Base-by-base conservation (phyloP, 2,888 invertebrate genomes). In the Hyppa rectilinea region DNA sequence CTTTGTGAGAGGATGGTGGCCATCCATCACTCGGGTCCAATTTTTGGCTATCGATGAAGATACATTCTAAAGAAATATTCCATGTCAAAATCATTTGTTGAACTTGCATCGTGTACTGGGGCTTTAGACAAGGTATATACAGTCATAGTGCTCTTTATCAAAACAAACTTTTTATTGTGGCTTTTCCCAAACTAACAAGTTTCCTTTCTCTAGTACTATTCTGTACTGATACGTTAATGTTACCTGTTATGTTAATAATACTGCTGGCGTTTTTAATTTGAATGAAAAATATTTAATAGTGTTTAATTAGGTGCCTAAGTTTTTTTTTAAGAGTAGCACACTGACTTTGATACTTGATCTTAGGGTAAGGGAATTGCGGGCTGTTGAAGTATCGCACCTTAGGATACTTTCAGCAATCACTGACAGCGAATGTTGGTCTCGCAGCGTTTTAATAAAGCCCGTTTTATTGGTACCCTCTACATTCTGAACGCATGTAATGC, bases 211-310 rank as follows among this genome's bases (percentile, higher is more conserved):
- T 29, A 34, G 55, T 40, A 47, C 65, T 71, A 71, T 40, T 34
- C 36, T 29, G 14, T 53, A 58, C 31, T 23, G 1, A 40, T 40
- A 62, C 43, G 9, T 49, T 20, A 26, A 14, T n/a, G 2, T 29
- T 50, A 31, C 5, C 1, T 62, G 14, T 26, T 55, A n/a, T 36
- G 34, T 34, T 31, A 7, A 45, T 36, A 58, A 53, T 49, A 66
- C 61, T 78, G 79, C 79, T 78, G 79, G 52, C 73, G 73, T 58
- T 65, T 61, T 12, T 59, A 29, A 9, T 4, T 52, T 26, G 40
- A 40, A 7, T 58, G 12, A 7, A 26, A 38, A 26, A 26, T 38
- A 56, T 14, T 9, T 56, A 17, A 23, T 36, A 1, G 17, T 36
- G 17, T 36, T 23, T 36, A 6, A 23, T 17, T 23, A 55, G 17